Conservation (phyloP, 2,888 invertebrate species). For the Biston betularia region DNA sequence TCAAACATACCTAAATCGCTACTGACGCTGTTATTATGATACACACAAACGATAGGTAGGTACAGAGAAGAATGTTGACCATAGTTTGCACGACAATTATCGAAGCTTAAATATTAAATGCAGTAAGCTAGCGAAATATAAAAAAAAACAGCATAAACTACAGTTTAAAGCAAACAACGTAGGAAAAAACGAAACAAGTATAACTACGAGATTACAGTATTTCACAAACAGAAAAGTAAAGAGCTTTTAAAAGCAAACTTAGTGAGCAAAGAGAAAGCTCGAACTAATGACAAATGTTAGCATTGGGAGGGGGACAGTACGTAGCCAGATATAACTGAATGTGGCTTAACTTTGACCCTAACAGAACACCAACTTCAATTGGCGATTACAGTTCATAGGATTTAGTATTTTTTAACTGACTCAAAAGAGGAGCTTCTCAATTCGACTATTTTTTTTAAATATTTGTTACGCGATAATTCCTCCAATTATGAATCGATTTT, state of each 20-base stretch:
- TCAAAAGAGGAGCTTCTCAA: too few relatives aligned
- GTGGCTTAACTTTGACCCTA: conserved; percentile 18
- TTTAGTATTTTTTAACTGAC: conserved; percentile 1
- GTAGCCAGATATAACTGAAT: conserved; percentile 18
- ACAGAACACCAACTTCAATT: background rate
- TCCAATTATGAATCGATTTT: too few relatives aligned
- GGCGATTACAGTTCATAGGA: background rate
- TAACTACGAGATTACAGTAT: conserved; percentile 37
- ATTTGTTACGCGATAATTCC: too few relatives aligned
- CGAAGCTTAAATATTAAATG: too few relatives aligned
- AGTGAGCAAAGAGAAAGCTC: conserved; percentile 45
- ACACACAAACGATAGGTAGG: too few relatives aligned
- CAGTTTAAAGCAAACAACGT: background rate
- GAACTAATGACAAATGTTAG: conserved; percentile 42
- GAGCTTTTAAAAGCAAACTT: conserved; percentile 42
- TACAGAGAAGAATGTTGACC: too few relatives aligned
- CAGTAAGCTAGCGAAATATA: too few relatives aligned
- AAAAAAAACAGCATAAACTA: too few relatives aligned
- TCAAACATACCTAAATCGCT: too few relatives aligned
- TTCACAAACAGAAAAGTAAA: conserved; percentile 36
- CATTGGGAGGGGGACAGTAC: conserved; percentile 34
- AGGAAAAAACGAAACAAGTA: conserved; percentile 15
- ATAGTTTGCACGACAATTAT: too few relatives aligned
- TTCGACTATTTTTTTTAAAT: too few relatives aligned
- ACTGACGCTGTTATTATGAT: too few relatives aligned